Percentiles rank a stretch among this genome's conserved stretches.
Evolutionary conservation across 2,888 invertebrate species (phyloP).

Genomic region (Tethea ocularis): DNA sequence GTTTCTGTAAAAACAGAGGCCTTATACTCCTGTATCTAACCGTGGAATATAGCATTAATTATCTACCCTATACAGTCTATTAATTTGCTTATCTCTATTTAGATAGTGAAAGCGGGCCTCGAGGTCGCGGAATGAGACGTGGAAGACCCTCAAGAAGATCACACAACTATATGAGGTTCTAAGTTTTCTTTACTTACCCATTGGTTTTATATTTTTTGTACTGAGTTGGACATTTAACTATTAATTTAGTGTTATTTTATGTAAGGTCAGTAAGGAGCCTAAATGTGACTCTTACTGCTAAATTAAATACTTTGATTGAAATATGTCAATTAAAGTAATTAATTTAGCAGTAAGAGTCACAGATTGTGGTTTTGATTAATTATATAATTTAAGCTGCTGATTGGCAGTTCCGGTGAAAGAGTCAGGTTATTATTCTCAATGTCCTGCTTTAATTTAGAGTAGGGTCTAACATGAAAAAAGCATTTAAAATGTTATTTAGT

Average conservation of each 20-base stretch:
- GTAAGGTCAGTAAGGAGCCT: background rate
- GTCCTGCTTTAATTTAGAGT: too few relatives aligned
- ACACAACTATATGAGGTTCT: slow-evolving; percentile 69
- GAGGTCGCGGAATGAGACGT: slow-evolving; percentile 72
- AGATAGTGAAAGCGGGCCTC: slow-evolving; percentile 72
- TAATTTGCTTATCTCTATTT: background rate
- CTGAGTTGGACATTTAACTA: background rate
- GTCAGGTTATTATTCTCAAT: too few relatives aligned
- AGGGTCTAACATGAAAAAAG: too few relatives aligned
- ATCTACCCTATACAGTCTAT: background rate
- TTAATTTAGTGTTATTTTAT: slow-evolving; percentile 1
- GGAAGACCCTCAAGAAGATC: slow-evolving; percentile 67
- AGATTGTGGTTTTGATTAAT: too few relatives aligned
- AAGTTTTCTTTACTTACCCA: slow-evolving; percentile 26
- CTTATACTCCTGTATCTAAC: too few relatives aligned
- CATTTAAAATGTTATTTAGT: too few relatives aligned
- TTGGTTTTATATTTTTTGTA: slow-evolving; percentile 3
- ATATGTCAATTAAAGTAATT: too few relatives aligned
- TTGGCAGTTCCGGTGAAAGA: too few relatives aligned
- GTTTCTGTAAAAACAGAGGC: too few relatives aligned
- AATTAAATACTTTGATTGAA: background rate
- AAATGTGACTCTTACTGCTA: background rate
- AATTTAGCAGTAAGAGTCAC: too few relatives aligned
- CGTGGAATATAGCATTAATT: too few relatives aligned
- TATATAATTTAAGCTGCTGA: too few relatives aligned